Evolutionary conservation across 2,113 vertebrate genomes (phyloP).

Genomic region (Sinocyclocheilus rhinocerous): DNA sequence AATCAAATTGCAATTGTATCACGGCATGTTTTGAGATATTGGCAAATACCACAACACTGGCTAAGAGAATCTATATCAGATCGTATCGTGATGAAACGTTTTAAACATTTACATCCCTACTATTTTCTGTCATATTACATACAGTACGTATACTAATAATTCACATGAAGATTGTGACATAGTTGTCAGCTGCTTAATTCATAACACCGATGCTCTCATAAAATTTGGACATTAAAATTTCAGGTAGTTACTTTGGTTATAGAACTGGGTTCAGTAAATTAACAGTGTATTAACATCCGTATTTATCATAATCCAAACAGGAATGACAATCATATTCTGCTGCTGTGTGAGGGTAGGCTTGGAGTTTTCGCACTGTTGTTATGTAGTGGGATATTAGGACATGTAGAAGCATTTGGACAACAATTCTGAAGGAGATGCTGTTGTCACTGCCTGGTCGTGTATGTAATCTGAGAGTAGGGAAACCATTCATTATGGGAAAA

Average conservation of each 20-base stretch:
- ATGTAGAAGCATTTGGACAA: background rate
- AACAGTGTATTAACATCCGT: background rate
- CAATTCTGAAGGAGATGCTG: background rate
- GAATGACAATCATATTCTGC: background rate
- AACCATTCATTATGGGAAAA: constrained; percentile 9
- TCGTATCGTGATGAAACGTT: background rate
- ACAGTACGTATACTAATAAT: background rate
- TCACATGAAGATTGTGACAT: background rate
- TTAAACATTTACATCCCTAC: background rate
- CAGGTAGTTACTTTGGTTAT: too few species aligned
- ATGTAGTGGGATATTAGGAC: background rate
- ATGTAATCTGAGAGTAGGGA: background rate
- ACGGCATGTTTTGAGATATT: too few species aligned
- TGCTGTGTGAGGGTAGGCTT: background rate
- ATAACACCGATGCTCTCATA: background rate
- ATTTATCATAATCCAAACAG: background rate
- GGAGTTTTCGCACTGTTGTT: background rate
- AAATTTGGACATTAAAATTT: background rate
- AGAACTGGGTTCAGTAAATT: background rate
- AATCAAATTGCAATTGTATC: too few species aligned
- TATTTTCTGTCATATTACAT: background rate
- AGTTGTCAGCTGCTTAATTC: background rate
- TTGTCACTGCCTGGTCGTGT: background rate
- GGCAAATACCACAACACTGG: background rate
- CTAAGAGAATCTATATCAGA: background rate